Conservation (phyloP, 2,888 invertebrate genomes). For the Kryphioiulus occultus region DNA sequence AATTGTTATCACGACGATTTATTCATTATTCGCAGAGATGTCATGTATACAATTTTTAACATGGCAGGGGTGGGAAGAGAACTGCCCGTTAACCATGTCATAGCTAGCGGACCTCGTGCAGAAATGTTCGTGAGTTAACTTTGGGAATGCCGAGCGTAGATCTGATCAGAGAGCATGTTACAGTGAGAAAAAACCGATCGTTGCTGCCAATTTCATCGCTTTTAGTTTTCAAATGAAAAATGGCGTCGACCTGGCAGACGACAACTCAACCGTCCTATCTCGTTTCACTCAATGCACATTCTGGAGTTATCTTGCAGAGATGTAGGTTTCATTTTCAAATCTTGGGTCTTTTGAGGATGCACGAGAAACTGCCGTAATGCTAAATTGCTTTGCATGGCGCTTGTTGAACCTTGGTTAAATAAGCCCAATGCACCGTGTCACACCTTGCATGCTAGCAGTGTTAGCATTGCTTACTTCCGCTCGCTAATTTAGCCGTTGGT, state of each 20-base stretch:
- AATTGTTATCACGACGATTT: too few relatives aligned
- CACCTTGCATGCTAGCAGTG: background rate
- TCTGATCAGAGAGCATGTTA: too few relatives aligned
- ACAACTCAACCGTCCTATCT: background rate
- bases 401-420: background rate
- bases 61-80: too few relatives aligned
- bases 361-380: background rate
- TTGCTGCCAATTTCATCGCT: too few relatives aligned
- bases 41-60: too few relatives aligned
- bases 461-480: background rate
- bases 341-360: background rate
- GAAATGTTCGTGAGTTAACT: too few relatives aligned
- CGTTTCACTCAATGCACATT: background rate
- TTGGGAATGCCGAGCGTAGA: too few relatives aligned
- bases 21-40: too few relatives aligned
- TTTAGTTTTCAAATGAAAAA: background rate
- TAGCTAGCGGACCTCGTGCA: too few relatives aligned
- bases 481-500: background rate
- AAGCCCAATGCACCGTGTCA: background rate
- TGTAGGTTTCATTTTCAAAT: background rate
- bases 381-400: background rate
- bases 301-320: background rate
- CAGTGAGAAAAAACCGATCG: too few relatives aligned
- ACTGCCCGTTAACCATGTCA: too few relatives aligned
- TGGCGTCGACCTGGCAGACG: background rate